Conservation (phyloP, 2,888 invertebrate genomes). For the Caenorhabditis wallacei region DNA sequence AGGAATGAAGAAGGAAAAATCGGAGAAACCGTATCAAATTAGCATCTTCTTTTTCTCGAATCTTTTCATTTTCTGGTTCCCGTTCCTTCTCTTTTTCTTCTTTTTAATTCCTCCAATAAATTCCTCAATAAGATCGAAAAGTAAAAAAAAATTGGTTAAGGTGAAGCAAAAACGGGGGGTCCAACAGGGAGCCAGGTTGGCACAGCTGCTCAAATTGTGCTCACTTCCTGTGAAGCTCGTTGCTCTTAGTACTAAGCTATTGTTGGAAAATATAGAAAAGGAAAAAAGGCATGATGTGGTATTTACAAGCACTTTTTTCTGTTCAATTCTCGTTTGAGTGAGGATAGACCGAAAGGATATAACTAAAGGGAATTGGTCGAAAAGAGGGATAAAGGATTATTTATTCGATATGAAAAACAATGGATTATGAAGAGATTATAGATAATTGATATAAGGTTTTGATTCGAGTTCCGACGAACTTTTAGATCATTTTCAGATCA, state of each 20-base stretch:
- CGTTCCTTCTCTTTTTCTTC: conserved; percentile 11
- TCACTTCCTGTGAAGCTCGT: conserved; percentile 51
- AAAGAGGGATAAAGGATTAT: conserved; percentile 6
- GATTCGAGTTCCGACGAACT: not conserved
- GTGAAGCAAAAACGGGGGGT: conserved; percentile 8
- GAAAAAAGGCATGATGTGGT: conserved; percentile 20
- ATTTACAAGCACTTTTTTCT: conserved; percentile 40
- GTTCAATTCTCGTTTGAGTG: conserved; percentile 6
- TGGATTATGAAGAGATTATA: conserved; percentile 15
- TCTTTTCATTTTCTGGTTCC: conserved; percentile 24
- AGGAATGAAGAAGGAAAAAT: conserved; percentile 16
- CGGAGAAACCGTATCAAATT: conserved; percentile 60
- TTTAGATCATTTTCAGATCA: conserved; percentile 5
- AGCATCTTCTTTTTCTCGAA: conserved; percentile 52
- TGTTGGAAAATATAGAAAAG: conserved; percentile 31
- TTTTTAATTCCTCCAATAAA: conserved; percentile 1
- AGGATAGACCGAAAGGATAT: conserved; percentile 1
- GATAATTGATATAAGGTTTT: conserved; percentile 10
- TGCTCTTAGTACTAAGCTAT: conserved; percentile 37
- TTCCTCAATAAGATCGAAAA: conserved; percentile 23
- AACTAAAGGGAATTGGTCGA: conserved; percentile 14
- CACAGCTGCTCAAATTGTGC: conserved; percentile 64
- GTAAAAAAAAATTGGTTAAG: conserved; percentile 16
- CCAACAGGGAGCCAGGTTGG: conserved; percentile 52
- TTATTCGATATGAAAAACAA: conserved; percentile 20